These are phyloP conservation scores for Phenganax marumi DNA, from an alignment of 92 coral and sea anemone species.

Conservation along the genomic window DNA sequence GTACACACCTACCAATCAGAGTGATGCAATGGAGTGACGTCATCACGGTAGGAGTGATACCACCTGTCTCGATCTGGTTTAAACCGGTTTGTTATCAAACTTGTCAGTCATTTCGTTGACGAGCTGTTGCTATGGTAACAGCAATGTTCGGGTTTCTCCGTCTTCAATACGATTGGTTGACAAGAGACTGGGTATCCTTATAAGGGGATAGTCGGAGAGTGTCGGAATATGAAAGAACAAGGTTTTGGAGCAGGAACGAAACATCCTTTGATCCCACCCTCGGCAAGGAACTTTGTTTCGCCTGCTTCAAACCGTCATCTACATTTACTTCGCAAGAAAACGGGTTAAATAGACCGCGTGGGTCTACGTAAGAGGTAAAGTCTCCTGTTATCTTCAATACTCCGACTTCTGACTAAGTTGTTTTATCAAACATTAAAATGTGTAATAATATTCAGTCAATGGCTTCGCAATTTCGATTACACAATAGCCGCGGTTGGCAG, in stretches of 20 bases:
- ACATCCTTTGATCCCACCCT: conserved; percentile 48
- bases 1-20: conserved; percentile 39
- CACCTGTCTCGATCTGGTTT: conserved; percentile 50
- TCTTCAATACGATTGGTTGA: conserved; percentile 31
- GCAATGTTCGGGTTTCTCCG: conserved; percentile 29
- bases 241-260: conserved; percentile 8
- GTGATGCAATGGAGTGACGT: conserved; percentile 43
- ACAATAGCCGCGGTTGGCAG: conserved; percentile 49
- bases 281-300: conserved; percentile 42
- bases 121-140: conserved; percentile 41
- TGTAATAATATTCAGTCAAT: conserved; percentile 41
- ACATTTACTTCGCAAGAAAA: conserved; percentile 26
- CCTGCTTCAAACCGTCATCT: conserved; percentile 16
- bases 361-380: conserved; percentile 30
- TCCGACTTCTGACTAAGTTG: background rate
- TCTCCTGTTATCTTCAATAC: background rate
- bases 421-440: conserved; percentile 10
- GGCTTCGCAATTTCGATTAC: conserved; percentile 38
- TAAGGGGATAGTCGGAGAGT: conserved; percentile 31
- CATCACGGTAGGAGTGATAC: conserved; percentile 43
- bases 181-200: conserved; percentile 15
- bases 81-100: conserved; percentile 50
- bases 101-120: conserved; percentile 36
- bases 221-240: conserved; percentile 26
- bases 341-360: conserved; percentile 43